Evolutionary conservation across 2,888 invertebrate species (phyloP).

Genomic region (Suillia variegata): DNA sequence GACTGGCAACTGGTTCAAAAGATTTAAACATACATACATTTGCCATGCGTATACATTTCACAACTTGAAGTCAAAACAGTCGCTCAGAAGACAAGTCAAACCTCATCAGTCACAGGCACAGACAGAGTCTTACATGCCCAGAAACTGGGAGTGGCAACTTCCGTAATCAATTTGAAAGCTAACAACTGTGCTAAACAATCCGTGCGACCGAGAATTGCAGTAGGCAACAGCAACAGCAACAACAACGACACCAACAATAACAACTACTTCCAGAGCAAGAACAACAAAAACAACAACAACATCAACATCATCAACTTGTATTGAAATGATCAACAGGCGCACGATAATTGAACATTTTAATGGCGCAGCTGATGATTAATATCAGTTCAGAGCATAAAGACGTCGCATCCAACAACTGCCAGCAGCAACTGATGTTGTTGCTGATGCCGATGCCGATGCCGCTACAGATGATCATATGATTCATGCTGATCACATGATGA

Average conservation of each 20-base stretch:
- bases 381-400: slow-evolving; percentile 27
- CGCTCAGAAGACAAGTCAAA: neutral
- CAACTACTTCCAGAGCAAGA: neutral
- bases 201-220: slow-evolving; percentile 15
- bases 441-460: neutral
- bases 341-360: slow-evolving; percentile 47
- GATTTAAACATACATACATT: no score
- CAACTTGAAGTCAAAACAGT: no score
- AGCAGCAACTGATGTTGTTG: slow-evolving; percentile 34
- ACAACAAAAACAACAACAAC: slow-evolving; percentile 6
- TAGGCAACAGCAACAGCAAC: neutral
- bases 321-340: slow-evolving; percentile 9
- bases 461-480: slow-evolving; percentile 39
- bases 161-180: slow-evolving; percentile 42
- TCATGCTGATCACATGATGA: slow-evolving; percentile 33
- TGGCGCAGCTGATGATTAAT: slow-evolving; percentile 47
- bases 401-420: neutral
- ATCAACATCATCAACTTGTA: no score
- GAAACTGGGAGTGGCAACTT: slow-evolving; percentile 45
- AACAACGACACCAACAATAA: neutral
- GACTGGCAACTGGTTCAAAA: no score
- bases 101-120: neutral
- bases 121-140: neutral
- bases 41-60: no score
- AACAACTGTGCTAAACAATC: slow-evolving; percentile 12